Percentiles rank a stretch among this genome's conserved stretches.
phyloP scores from a whole-genome alignment of 2,797 vertebrate species.

The Thaleichthys pacificus region DNA sequence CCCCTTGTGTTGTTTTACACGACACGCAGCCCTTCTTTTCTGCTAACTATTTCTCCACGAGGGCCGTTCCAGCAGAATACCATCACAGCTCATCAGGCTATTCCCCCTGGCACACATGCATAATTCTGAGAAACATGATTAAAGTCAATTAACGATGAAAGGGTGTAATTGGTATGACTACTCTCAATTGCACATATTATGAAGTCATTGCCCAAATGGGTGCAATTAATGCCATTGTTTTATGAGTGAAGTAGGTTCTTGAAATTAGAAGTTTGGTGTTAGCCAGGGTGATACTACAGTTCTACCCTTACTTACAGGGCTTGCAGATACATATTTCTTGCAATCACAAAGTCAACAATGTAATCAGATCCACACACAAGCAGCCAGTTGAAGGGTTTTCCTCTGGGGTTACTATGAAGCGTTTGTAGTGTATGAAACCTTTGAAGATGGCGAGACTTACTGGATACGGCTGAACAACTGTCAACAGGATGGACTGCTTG shows the following conservation, averaged over 20 bases:
- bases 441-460: conserved; percentile 75
- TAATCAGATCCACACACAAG: conserved; percentile 42
- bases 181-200: neutral
- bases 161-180: conserved; percentile 8
- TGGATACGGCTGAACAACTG: conserved; percentile 94
- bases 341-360: conserved; percentile 40
- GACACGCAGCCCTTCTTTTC: conserved; percentile 27
- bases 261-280: conserved; percentile 27
- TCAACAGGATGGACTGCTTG: conserved; percentile 96
- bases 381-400: conserved; percentile 10
- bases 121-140: conserved; percentile 19
- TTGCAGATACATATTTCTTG: conserved; percentile 51
- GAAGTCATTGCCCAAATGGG: neutral
- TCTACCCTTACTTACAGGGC: conserved; percentile 30
- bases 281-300: conserved; percentile 33
- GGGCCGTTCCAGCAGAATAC: conserved; percentile 3
- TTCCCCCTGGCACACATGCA: conserved; percentile 7
- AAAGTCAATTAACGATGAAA: conserved; percentile 23
- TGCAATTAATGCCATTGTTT: neutral
- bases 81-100: conserved; percentile 5
- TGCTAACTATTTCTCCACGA: conserved; percentile 13
- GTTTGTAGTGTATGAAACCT: conserved; percentile 20
- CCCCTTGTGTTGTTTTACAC: conserved; percentile 26
- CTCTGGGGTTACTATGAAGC: conserved; percentile 3
- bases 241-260: conserved; percentile 25